Percentiles rank a stretch among this genome's conserved stretches.
Evolutionary conservation across 2,888 invertebrate genomes (phyloP).

Genomic region (Heteromurus nitidus): DNA sequence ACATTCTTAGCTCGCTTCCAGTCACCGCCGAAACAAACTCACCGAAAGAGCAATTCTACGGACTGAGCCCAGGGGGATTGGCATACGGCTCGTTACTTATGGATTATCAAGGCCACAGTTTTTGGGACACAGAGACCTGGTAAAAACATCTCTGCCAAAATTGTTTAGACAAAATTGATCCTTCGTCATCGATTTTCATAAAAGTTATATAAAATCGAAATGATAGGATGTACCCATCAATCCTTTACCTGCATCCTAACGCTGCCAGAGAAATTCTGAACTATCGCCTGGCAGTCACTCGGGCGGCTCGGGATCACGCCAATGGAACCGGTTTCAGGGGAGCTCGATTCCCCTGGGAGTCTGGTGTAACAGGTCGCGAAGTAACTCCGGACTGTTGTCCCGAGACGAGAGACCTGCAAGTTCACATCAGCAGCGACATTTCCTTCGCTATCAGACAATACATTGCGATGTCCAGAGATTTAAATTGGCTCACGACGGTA

Average conservation of each 20-base stretch:
- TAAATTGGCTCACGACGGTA: conserved; percentile 64
- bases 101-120: conserved; percentile 73
- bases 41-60: conserved; percentile 69
- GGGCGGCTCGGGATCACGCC: conserved; percentile 72
- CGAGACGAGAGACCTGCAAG: conserved; percentile 71
- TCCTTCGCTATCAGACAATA: conserved; percentile 73
- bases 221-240: conserved; percentile 74
- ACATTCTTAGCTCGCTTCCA: conserved; percentile 73
- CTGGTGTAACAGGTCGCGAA: conserved; percentile 72
- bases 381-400: conserved; percentile 74
- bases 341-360: conserved; percentile 73
- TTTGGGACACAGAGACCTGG: conserved; percentile 71
- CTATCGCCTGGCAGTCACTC: conserved; percentile 68
- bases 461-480: conserved; percentile 70
- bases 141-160: no score
- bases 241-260: conserved; percentile 72
- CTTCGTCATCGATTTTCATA: no score
- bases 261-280: conserved; percentile 71
- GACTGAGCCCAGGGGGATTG: conserved; percentile 73
- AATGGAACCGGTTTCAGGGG: conserved; percentile 66
- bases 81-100: conserved; percentile 69
- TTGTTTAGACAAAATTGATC: no score
- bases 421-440: conserved; percentile 73
- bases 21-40: conserved; percentile 53
- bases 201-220: no score